These are phyloP conservation scores for Cyphomyrmex costatus DNA, from an alignment of 1,140 invertebrate species.

Conservation along the genomic window DNA sequence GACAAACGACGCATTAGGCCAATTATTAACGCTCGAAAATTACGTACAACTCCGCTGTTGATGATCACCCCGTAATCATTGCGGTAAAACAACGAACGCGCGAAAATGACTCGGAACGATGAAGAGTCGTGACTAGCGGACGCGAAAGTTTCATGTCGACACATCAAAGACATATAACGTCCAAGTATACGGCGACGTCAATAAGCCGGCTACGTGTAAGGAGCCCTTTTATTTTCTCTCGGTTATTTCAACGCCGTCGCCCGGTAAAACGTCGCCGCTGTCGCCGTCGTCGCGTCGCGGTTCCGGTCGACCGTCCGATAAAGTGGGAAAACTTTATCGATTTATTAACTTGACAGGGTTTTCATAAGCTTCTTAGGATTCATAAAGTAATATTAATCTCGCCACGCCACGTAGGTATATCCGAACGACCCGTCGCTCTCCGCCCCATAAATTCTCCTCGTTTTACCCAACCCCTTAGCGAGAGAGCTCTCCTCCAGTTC, in stretches of 20 bases:
- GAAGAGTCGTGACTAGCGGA: neutral
- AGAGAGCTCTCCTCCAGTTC: constrained; percentile 19
- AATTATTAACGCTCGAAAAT: constrained; percentile 47
- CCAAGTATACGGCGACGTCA: constrained; percentile 2
- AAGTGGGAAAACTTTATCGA: constrained; percentile 80
- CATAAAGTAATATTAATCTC: constrained; percentile 79
- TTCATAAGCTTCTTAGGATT: constrained; percentile 79
- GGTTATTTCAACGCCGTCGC: constrained; percentile 66
- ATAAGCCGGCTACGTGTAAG: constrained; percentile 57
- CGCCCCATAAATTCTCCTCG: constrained; percentile 72
- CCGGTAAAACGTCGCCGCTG: constrained; percentile 44
- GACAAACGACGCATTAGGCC: constrained; percentile 18
- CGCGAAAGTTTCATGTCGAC: neutral
- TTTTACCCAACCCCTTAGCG: constrained; percentile 48
- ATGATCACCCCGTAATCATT: neutral
- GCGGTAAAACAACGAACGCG: neutral
- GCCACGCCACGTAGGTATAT: constrained; percentile 72
- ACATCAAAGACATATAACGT: neutral
- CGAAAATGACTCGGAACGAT: neutral
- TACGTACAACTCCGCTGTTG: neutral
- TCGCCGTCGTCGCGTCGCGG: constrained; percentile 36
- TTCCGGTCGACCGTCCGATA: constrained; percentile 66
- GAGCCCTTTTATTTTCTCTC: constrained; percentile 66
- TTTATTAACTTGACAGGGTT: constrained; percentile 79
- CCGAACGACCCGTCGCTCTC: constrained; percentile 64